Base-by-base conservation (phyloP, 2,797 vertebrate species). In the Sphenodon punctatus region DNA sequence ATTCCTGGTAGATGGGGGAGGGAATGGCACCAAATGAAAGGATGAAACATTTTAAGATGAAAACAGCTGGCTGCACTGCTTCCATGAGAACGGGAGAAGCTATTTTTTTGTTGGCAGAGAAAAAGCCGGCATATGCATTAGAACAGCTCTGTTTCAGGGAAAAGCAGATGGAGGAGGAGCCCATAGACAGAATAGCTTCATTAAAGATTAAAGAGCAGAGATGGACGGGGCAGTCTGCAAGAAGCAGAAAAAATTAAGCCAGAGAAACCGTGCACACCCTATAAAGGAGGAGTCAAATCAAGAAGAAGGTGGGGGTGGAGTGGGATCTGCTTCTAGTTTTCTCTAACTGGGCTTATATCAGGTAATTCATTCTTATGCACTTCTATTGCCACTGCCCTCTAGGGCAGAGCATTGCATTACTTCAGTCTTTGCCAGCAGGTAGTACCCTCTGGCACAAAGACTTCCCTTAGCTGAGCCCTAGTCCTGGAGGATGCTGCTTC, bases 181-280 rank as follows among this genome's bases (percentile, higher is more conserved):
- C 30, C 8, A 11, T 12, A 55, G 39, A 63, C 13, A 69, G 45
- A 61, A 69, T 55, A 27, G 63, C 63, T 74, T 74, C 70, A 74
- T 81, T 67, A 68, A 75, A 68, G 46, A 68, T 63, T 67, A 68
- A 81, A 34, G 43, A 75, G 30, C 49, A 70, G 43, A 70, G 64
- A 70, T 69, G 43, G 51, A 59, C 30, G 48, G 38, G 39, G 36
- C 59, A 27, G 39, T 46, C 32, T 51, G 25, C 20, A 32, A 49
- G 60, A 53, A 23, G 10, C n/a, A 59, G 38, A 20, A 51, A 25
- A 58, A 22, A 69, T 58, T 17, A 64, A 66, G n/a, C 38, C 38
- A 59, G 43, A 23, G 5, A 82, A 65, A 39, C 30, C 69, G 43
- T 13, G 36, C 66, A 34, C 32, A 25, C 8, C 43, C 20, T 41